These are phyloP conservation scores for Osmerus mordax DNA, from an alignment of 2,113 vertebrate genomes.

Conservation along the genomic window DNA sequence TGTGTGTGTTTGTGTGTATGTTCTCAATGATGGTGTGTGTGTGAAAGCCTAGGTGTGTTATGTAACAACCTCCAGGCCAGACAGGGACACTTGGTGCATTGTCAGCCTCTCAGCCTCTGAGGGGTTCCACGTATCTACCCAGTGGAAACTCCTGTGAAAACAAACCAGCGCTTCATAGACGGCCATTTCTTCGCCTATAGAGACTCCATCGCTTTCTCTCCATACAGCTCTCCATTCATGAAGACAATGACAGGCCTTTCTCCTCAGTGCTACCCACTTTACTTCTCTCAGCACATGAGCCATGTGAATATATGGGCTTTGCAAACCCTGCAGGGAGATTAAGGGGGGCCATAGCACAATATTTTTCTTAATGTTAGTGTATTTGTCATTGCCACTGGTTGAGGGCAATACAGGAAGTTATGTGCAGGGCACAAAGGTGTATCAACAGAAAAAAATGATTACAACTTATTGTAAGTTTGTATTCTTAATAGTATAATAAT, in stretches of 20 bases:
- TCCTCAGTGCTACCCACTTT: constrained; percentile 14
- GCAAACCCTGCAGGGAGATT: not conserved
- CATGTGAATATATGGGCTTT: not conserved
- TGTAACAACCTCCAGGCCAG: constrained; percentile 15
- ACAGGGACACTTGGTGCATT: constrained; percentile 20
- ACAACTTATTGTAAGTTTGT: no score
- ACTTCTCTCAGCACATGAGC: constrained; percentile 5
- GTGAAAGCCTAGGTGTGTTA: not conserved
- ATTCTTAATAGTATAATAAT: no score
- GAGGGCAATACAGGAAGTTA: not conserved
- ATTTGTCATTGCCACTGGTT: constrained; percentile 1
- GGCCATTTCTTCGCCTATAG: constrained; percentile 31
- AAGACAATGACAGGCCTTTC: constrained; percentile 36
- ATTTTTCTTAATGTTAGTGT: not conserved
- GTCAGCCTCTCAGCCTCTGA: constrained; percentile 19
- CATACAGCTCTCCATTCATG: constrained; percentile 35
- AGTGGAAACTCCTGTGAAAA: constrained; percentile 34
- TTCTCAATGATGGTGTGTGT: not conserved
- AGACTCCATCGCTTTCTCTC: constrained; percentile 17
- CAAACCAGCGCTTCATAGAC: constrained; percentile 24
- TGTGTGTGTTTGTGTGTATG: no score
- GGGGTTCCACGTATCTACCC: constrained; percentile 16
- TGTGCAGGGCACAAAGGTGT: no score
- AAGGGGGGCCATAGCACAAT: not conserved
- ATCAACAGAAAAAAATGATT: no score